Conservation (phyloP, 2,888 invertebrate genomes). For the Siphlonurus alternatus region DNA sequence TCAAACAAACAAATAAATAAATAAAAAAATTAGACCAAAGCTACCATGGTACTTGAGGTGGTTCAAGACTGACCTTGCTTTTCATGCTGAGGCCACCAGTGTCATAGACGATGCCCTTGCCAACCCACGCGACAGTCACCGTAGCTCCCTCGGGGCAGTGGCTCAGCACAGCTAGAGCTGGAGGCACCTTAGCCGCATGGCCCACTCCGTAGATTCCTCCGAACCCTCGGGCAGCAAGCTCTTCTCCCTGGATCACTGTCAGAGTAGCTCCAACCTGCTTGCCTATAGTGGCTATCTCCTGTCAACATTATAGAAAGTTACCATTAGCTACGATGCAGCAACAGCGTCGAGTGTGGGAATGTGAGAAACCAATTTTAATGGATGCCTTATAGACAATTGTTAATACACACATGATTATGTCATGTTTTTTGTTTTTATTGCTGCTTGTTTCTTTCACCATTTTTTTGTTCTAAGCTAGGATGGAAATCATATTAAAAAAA, state of each 20-base stretch:
- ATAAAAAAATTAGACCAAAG: too few relatives aligned
- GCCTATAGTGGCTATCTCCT: slow-evolving; percentile 52
- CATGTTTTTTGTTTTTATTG: too few relatives aligned
- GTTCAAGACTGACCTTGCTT: slow-evolving; percentile 57
- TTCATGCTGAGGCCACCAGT: slow-evolving; percentile 88
- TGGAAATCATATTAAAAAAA: too few relatives aligned
- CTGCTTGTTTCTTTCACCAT: too few relatives aligned
- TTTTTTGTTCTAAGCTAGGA: too few relatives aligned
- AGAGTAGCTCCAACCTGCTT: slow-evolving; percentile 45
- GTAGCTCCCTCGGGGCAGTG: slow-evolving; percentile 40
- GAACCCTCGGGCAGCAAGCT: slow-evolving; percentile 55
- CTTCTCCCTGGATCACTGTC: slow-evolving; percentile 59
- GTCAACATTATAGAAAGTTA: slow-evolving; percentile 15
- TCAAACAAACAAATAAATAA: too few relatives aligned
- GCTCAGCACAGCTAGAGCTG: slow-evolving; percentile 50
- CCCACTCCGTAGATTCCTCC: slow-evolving; percentile 84
- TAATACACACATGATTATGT: too few relatives aligned
- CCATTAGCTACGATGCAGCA: neutral
- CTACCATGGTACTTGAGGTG: too few relatives aligned
- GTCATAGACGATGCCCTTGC: slow-evolving; percentile 88
- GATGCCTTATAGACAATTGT: too few relatives aligned
- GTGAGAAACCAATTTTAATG: too few relatives aligned
- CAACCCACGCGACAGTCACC: slow-evolving; percentile 67
- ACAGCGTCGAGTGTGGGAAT: slow-evolving; percentile 5
- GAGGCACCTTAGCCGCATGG: slow-evolving; percentile 47